phyloP scores from a whole-genome alignment of 2,113 vertebrate genomes.

The Cathartes aura region DNA sequence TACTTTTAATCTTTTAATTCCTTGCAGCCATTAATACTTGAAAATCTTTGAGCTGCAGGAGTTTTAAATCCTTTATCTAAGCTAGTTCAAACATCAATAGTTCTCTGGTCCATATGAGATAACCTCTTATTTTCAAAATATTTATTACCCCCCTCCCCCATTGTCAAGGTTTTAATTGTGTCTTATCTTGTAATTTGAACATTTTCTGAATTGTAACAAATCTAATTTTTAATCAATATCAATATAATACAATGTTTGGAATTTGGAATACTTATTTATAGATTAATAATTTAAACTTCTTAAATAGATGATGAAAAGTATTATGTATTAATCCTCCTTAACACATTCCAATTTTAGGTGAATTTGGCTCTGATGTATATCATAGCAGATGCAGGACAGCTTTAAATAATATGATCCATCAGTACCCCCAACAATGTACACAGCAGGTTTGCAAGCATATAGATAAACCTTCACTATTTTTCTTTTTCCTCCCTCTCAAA shows the following conservation, averaged over 20 bases:
- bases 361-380: background rate
- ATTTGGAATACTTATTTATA: background rate
- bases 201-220: background rate
- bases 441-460: background rate
- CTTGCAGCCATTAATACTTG: background rate
- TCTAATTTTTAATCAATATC: background rate
- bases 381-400: background rate
- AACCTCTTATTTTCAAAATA: background rate
- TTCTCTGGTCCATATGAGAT: background rate
- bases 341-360: conserved; percentile 11
- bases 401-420: background rate
- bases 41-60: conserved; percentile 39
- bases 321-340: conserved; percentile 18
- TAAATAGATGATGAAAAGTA: conserved; percentile 14
- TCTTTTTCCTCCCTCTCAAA: background rate
- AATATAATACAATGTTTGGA: background rate
- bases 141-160: background rate
- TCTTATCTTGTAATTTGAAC: background rate
- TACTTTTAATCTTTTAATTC: conserved; percentile 54
- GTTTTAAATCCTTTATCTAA: conserved; percentile 41
- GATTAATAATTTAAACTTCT: conserved; percentile 29
- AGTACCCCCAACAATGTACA: background rate
- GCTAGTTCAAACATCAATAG: background rate
- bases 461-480: background rate
- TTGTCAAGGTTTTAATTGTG: background rate